A percentile compares a stretch with the other conserved stretches of the same genome.
These are phyloP conservation scores for Addax nasomaculatus DNA, from an alignment of 2,113 vertebrate genomes.

Conservation along the genomic window DNA sequence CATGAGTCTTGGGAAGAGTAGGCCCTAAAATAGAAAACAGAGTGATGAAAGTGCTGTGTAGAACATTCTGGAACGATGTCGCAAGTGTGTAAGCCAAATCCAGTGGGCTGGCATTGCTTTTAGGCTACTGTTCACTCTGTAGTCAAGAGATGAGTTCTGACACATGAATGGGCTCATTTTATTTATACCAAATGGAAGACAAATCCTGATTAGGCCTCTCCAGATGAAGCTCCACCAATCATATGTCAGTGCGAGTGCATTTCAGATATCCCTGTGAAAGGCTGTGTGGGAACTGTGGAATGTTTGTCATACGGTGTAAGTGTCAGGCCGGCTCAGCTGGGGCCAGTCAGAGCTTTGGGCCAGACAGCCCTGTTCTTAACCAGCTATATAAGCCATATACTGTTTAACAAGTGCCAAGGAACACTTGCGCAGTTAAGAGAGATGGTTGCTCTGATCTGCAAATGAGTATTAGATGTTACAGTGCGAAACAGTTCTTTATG, in stretches of 20 bases:
- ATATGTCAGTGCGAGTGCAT: background rate
- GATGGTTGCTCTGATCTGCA: background rate
- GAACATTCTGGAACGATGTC: background rate
- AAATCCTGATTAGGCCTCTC: background rate
- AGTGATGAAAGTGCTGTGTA: background rate
- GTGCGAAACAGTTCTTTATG: background rate
- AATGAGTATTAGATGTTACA: background rate
- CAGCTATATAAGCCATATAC: background rate
- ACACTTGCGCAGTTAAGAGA: background rate
- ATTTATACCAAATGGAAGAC: background rate
- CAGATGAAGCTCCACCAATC: background rate
- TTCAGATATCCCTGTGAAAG: background rate
- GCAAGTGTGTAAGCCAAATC: background rate
- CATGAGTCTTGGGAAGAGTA: slow-evolving; percentile 89
- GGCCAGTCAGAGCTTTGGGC: background rate
- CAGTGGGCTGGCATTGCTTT: background rate
- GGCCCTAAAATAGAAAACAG: slow-evolving; percentile 79
- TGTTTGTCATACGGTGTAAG: background rate
- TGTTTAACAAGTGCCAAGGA: background rate
- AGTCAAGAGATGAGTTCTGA: background rate
- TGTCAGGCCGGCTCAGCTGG: background rate
- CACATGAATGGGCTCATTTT: background rate
- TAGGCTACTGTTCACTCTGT: background rate
- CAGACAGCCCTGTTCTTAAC: background rate
- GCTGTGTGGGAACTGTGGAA: background rate